These are phyloP conservation scores for Zosterops lateralis DNA, from an alignment of 2,113 vertebrate species.

Conservation along the genomic window DNA sequence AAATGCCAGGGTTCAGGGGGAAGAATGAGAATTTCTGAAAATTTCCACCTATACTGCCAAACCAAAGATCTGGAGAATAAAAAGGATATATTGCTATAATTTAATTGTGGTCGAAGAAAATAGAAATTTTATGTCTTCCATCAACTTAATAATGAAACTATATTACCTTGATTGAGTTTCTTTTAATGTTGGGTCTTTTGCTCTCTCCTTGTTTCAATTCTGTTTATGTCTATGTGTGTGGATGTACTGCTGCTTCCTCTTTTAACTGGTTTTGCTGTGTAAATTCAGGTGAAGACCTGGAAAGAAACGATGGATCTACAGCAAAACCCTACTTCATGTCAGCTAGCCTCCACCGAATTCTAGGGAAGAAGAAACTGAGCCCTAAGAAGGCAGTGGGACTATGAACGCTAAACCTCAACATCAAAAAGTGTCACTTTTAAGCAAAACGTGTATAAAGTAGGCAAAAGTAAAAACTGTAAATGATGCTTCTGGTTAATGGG, in stretches of 20 bases:
- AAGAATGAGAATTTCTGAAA: not conserved
- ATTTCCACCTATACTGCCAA: not conserved
- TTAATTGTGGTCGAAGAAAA: not conserved
- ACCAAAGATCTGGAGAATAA: not conserved
- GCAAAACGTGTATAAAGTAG: slow-evolving; percentile 49
- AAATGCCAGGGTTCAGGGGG: not conserved
- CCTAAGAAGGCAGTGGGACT: slow-evolving; percentile 78
- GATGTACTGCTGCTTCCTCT: slow-evolving; percentile 8
- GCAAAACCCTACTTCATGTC: slow-evolving; percentile 94
- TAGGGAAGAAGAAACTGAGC: slow-evolving; percentile 83
- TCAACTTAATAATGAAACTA: not conserved
- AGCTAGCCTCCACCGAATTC: slow-evolving; percentile 87
- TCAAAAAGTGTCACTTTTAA: slow-evolving; percentile 52
- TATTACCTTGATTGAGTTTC: not conserved
- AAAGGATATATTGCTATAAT: not conserved
- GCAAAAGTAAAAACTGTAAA: slow-evolving; percentile 56
- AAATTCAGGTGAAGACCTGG: slow-evolving; percentile 91
- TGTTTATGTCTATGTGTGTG: not conserved
- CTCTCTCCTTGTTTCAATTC: slow-evolving; percentile 30
- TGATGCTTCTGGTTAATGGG: slow-evolving; percentile 62
- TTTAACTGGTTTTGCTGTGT: slow-evolving; percentile 47
- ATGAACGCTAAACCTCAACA: slow-evolving; percentile 7
- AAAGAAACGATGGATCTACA: slow-evolving; percentile 92
- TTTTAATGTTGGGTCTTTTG: slow-evolving; percentile 37
- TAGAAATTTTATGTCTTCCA: not conserved